Evolutionary conservation across 2,888 invertebrate genomes (phyloP), one percentile per base, ranked within the genome.

Genomic region (Trypoxylon attenuatum): DNA sequence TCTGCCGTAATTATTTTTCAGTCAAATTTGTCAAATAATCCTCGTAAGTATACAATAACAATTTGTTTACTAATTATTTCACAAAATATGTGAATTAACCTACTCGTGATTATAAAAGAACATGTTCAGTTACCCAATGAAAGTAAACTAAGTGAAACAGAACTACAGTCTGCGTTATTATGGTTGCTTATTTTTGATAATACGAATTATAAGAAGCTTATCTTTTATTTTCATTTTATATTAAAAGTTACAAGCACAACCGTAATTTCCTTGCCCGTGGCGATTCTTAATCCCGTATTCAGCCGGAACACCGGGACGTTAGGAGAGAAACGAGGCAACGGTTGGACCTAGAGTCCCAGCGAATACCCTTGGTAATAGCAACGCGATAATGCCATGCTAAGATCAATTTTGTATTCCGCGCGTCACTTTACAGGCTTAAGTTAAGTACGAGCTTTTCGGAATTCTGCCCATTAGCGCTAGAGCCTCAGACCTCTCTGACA

Each of bases 391-490:
- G 75, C 77, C 76, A 78, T 79, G 80, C 79, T 83, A 83, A 83
- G 83, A 82, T 82, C 81, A 81, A 83, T 82, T 83, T 83, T 82
- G 82, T 83, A 83, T 83, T 83, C 83, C 73, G 76, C 64, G 76
- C 83, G 78, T 82, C 82, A 82, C 83, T 79, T 81, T 78, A 75
- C 71, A 81, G 81, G 77, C 77, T 80, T 75, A 66, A 79, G 80
- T 81, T 82, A 81, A 82, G 83, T 77, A 71, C 73, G 77, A 80
- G 83, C 79, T 83, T 83, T 83, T 80, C 78, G 75, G 80, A 82
- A 82, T 82, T 82, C 79, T 73, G 55, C 57, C 80, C 79, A 81
- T 83, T 81, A 83, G 77, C 70, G 71, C n/a, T 25, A 41, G 42
- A 53, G 76, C 64, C 43, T 57, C 58, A 55, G 54, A 39, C 58